These are phyloP conservation scores for Phenacoccus solenopsis DNA, from an alignment of 1,140 invertebrate genomes.

Conservation along the genomic window DNA sequence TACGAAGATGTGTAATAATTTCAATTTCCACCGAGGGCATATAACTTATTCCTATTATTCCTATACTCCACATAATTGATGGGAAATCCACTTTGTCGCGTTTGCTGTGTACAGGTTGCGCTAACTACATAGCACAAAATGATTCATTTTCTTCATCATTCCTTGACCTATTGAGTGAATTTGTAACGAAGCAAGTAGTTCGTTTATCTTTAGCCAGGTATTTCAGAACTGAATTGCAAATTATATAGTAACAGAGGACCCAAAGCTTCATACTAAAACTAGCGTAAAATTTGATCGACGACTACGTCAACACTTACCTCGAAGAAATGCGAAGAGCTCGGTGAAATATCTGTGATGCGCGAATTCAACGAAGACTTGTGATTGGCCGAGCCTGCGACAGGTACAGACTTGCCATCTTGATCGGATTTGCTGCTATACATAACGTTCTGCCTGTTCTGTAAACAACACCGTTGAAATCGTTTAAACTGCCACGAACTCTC, in stretches of 20 bases:
- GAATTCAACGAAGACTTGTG: constrained; percentile 51
- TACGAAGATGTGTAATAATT: no score
- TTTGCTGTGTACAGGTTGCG: no score
- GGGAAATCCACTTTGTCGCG: no score
- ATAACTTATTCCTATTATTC: no score
- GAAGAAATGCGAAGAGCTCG: constrained; percentile 72
- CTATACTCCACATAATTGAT: no score
- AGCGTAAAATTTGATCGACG: no score
- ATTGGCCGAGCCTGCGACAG: constrained; percentile 37
- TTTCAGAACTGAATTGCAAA: background rate
- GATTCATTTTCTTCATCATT: background rate
- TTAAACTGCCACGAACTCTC: no score
- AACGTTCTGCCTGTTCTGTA: background rate
- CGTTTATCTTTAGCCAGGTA: background rate
- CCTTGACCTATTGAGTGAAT: background rate
- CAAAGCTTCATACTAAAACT: background rate
- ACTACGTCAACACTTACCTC: constrained; percentile 43
- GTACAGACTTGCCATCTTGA: constrained; percentile 7
- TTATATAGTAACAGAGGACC: background rate
- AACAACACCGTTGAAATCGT: no score
- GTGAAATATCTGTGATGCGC: constrained; percentile 61
- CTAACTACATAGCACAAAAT: background rate
- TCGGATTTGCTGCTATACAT: background rate
- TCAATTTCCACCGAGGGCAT: no score
- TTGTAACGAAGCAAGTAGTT: background rate